Evolutionary conservation across 1,140 invertebrate species (phyloP), one percentile per base, ranked within the genome.

Genomic region (Caerostris darwini): DNA sequence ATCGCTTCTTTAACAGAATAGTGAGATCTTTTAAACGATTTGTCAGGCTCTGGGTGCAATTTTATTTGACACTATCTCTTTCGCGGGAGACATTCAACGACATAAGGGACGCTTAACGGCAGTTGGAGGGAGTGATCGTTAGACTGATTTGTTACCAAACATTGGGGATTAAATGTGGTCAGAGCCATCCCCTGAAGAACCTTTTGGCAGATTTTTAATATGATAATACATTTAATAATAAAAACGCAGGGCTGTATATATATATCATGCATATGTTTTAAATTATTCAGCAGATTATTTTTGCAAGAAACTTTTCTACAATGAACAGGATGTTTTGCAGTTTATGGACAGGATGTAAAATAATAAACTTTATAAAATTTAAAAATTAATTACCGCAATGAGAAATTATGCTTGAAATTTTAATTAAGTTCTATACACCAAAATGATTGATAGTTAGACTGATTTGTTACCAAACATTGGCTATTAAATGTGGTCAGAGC

Each of bases 1-100:
- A 88, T 64, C 61, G 53, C 86, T 88, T 67, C 58, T 61, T 88
- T 88, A 88, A 88, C 86, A 64, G 50, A 88, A 88, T 67, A 50
- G 59, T 7, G 86, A 64, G 86, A 57, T 64, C 86, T 88, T 88
- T 88, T 67, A 88, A 64, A 58, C 61, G 86, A 88, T 88, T 88
- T 88, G 53, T 88, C 86, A 88, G 59, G 58, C 61, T 64, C 61
- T 88, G 57, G 61, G 12, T 88, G 58, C 19, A 57, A 67, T 61
- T 88, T 88, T 88, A 88, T 67, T 88, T 17, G 86, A 58, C 86
- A 88, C 61, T 88, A 88, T 64, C 53, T 67, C 50, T 17, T 34
- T 10, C 14, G 17, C 61, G 58, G 50, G 53, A 8, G 86, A 61
- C 61, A 67, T 88, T n/a, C 61, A 57, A 3, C 67, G 86, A 54